Percentiles rank a stretch among this genome's conserved stretches.
These are phyloP conservation scores for Drosophila recens DNA, from an alignment of 2,888 invertebrate species.

Conservation along the genomic window DNA sequence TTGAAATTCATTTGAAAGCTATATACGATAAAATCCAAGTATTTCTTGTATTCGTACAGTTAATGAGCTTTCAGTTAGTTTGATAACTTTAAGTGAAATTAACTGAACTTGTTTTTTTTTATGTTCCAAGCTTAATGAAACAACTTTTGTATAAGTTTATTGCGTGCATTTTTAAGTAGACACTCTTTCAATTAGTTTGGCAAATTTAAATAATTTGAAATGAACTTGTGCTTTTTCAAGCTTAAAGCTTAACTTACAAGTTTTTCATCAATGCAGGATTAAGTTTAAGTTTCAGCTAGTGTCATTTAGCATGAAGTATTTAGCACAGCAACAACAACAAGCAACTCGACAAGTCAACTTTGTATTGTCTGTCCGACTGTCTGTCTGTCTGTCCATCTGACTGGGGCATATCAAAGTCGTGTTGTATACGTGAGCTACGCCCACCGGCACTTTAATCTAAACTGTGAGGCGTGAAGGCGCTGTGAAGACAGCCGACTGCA, in stretches of 20 bases:
- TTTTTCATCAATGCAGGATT: neutral
- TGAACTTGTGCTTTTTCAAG: neutral
- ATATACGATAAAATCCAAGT: no score
- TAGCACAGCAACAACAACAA: conserved; percentile 24
- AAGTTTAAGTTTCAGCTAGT: conserved; percentile 20
- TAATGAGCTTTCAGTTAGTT: neutral
- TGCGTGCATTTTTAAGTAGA: no score
- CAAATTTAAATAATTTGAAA: neutral
- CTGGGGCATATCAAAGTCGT: conserved; percentile 61
- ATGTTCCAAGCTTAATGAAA: no score
- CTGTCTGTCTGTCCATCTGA: conserved; percentile 6
- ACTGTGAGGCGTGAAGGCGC: conserved; percentile 52
- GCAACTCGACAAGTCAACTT: conserved; percentile 22
- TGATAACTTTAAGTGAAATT: neutral
- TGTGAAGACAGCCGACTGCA: conserved; percentile 34
- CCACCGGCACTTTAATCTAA: conserved; percentile 70
- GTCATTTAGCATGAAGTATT: conserved; percentile 30
- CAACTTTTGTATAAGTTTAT: no score
- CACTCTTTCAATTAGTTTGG: neutral
- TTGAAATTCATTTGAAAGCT: no score
- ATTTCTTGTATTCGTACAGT: no score
- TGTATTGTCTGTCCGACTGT: conserved; percentile 11
- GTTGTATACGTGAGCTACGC: conserved; percentile 70
- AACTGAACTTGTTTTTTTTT: no score
- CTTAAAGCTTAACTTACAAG: neutral